Conservation (phyloP, 2,113 vertebrate species). For the Chionodraco myersi region DNA sequence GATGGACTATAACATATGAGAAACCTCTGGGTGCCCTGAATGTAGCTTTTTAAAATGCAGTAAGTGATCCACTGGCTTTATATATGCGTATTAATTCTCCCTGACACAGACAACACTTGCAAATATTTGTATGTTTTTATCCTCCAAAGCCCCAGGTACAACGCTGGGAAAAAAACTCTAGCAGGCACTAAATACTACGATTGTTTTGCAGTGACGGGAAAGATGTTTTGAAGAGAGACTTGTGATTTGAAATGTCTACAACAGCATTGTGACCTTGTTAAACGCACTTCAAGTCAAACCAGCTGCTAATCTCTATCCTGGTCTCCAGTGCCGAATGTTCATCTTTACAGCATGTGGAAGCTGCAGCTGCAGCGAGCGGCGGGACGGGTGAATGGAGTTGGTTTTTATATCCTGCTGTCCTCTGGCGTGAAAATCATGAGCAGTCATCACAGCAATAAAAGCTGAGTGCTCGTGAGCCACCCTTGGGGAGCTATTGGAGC, state of each 20-base stretch:
- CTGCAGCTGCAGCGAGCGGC: slow-evolving; percentile 15
- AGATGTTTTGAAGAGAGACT: neutral
- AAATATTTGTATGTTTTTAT: slow-evolving; percentile 16
- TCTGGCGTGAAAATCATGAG: slow-evolving; percentile 58
- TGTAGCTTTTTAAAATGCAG: slow-evolving; percentile 19
- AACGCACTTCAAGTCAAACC: slow-evolving; percentile 16
- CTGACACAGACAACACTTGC: neutral
- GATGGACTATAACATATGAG: slow-evolving; percentile 27
- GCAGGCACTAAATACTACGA: too few species aligned
- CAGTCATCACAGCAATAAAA: slow-evolving; percentile 70
- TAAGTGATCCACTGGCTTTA: slow-evolving; percentile 10
- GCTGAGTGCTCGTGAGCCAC: slow-evolving; percentile 54
- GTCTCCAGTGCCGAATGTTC: slow-evolving; percentile 13
- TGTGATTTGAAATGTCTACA: slow-evolving; percentile 25
- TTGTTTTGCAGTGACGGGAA: neutral
- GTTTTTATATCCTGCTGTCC: slow-evolving; percentile 53
- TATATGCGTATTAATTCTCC: slow-evolving; percentile 12
- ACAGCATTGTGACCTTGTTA: neutral
- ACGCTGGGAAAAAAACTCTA: neutral
- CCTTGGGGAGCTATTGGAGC: slow-evolving; percentile 55
- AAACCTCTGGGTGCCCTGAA: slow-evolving; percentile 15
- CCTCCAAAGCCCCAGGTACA: slow-evolving; percentile 6
- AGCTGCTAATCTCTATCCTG: slow-evolving; percentile 22
- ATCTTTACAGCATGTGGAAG: slow-evolving; percentile 30
- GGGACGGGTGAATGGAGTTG: slow-evolving; percentile 40